phyloP scores from a whole-genome alignment of 2,888 invertebrate genomes.

The Iselma pallidipennis region DNA sequence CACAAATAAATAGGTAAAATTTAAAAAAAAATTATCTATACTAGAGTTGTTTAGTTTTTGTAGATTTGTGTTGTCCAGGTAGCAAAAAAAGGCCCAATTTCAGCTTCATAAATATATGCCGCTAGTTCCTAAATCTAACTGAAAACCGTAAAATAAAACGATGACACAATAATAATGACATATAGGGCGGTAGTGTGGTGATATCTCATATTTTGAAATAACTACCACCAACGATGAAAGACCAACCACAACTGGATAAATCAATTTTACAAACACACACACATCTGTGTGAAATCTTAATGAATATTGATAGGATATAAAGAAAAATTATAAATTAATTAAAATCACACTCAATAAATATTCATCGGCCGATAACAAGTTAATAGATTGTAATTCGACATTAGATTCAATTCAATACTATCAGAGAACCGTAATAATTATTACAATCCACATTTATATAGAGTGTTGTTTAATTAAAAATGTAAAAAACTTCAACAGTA shows the following conservation, averaged over 20 bases:
- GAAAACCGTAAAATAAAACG: conserved; percentile 2
- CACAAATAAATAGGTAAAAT: too few relatives aligned
- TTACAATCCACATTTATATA: too few relatives aligned
- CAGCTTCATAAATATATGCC: neutral
- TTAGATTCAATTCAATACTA: neutral
- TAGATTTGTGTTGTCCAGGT: too few relatives aligned
- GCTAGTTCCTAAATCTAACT: neutral
- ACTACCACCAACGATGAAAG: conserved; percentile 9
- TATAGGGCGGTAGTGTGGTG: neutral
- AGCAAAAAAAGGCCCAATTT: too few relatives aligned
- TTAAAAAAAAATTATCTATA: too few relatives aligned
- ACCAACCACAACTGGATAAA: conserved; percentile 15
- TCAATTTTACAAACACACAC: conserved; percentile 21
- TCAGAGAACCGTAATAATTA: neutral
- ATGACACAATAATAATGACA: neutral
- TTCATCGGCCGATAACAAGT: conserved; percentile 10
- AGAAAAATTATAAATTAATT: conserved; percentile 4
- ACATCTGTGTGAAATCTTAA: conserved; percentile 8
- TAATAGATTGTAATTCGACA: neutral
- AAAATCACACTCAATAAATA: conserved; percentile 10
- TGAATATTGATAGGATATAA: conserved; percentile 16
- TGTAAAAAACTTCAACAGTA: neutral
- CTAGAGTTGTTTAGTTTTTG: too few relatives aligned
- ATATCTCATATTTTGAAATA: neutral
- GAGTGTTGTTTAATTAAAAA: neutral